Evolutionary conservation across 2,113 vertebrate genomes (phyloP), one percentile per base, ranked within the genome.

Genomic region (Cyphomyrus discorhynchus): DNA sequence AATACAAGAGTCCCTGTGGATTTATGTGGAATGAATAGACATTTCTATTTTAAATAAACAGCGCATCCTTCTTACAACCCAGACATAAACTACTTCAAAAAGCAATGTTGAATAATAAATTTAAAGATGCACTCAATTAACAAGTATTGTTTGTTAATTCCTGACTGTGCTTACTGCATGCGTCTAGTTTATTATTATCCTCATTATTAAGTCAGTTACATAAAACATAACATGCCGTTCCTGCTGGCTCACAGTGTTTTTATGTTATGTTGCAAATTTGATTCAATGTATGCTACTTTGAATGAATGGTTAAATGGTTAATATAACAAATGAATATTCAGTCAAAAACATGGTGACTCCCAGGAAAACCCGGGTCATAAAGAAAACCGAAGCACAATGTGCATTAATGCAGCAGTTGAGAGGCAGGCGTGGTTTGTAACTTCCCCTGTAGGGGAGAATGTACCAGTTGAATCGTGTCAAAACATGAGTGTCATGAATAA

Each of bases 401-500:
- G 24, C 45, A 15, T 50, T 86, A 11, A 86, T 86, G 46, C 15
- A 86, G 10, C 15, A 49, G 50, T 86, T 86, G 24, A n/a, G 83
- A 50, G 19, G 24, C 21, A 27, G 45, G 83, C 19, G 42, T 86
- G 83, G 83, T 19, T 86, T 49, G 49, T 24, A 86, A 27, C 45
- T 50, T 86, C 45, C 45, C 45, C 83, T 27, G 10, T 47, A 46
- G 83, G 47, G 83, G 24, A 50, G 24, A 86, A 46, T 13, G 42
- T 86, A 50, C 7, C 47, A 49, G 47, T n/a, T 50, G 31, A 86
- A 50, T 50, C 45, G 4, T 47, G 83, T 15, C 45, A 50, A 49
- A 86, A 86, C 83, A 27, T 86, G 45, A 86, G 45, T 86, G 83
- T 85, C 46, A 47, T 27, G 47, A 86, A 86, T 47, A 50, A 86